Percentiles rank a stretch among this genome's conserved stretches.
Conservation (phyloP, 2,113 vertebrate genomes). For the Cebidichthys violaceus region DNA sequence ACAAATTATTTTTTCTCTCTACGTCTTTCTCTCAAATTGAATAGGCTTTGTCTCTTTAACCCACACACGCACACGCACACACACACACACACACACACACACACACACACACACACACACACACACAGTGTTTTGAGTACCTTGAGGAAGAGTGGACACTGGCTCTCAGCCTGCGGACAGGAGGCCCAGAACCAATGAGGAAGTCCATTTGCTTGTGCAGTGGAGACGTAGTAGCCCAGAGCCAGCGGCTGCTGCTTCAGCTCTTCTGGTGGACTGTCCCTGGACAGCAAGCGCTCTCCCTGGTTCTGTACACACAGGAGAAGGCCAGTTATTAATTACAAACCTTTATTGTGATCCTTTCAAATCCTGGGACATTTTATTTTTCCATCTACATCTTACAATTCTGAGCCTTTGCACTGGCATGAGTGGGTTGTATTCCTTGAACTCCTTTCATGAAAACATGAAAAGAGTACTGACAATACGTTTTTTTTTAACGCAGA, state of each 20-base stretch:
- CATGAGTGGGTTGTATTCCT: not conserved
- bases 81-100: not conserved
- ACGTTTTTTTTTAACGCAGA: not conserved
- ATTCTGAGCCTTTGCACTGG: not conserved
- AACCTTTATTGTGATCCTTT: not conserved
- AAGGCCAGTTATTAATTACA: conserved; percentile 21
- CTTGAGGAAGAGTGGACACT: conserved; percentile 98
- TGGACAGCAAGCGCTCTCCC: conserved; percentile 93
- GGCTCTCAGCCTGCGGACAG: conserved; percentile 96
- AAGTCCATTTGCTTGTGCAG: conserved; percentile 94
- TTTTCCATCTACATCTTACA: not conserved
- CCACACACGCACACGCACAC: not conserved
- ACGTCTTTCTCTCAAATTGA: not conserved
- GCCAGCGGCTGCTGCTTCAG: conserved; percentile 98
- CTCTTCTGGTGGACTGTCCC: conserved; percentile 95
- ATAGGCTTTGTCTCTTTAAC: not conserved
- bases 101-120: not conserved
- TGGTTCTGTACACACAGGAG: conserved; percentile 85
- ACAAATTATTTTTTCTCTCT: not conserved
- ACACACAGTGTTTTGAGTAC: conserved; percentile 71
- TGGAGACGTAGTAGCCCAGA: conserved; percentile 97
- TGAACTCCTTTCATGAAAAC: not conserved
- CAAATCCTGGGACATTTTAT: conserved; percentile 11
- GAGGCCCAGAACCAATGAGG: conserved; percentile 99
- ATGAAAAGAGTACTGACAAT: not conserved